These are phyloP conservation scores for Sinohyriopsis cumingii DNA, from an alignment of 2,888 invertebrate species.

Conservation along the genomic window DNA sequence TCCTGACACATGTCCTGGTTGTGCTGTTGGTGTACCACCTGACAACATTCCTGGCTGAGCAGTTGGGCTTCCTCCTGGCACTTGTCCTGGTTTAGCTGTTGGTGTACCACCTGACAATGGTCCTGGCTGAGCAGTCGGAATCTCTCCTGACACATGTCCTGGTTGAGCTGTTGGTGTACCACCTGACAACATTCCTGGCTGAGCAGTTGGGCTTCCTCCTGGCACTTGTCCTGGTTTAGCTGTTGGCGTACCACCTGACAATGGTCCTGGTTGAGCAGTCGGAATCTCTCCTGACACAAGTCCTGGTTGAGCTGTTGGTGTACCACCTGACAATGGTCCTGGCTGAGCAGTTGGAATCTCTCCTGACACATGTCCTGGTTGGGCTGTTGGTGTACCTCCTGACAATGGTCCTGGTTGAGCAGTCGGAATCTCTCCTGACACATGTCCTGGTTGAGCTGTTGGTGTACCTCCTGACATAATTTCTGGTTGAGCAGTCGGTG, in stretches of 20 bases:
- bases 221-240: conserved; percentile 4
- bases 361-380: conserved; percentile 12
- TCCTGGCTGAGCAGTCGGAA: conserved; percentile 12
- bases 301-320: conserved; percentile 22
- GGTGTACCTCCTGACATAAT: conserved; percentile 1
- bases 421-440: conserved; percentile 7
- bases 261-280: conserved; percentile 17
- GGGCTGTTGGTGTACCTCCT: conserved; percentile 1
- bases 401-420: conserved; percentile 9
- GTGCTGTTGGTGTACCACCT: conserved; percentile 2
- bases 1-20: conserved; percentile 12
- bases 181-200: conserved; percentile 13
- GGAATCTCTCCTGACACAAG: conserved; percentile 20
- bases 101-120: conserved; percentile 1
- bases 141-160: conserved; percentile 3
- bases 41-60: conserved; percentile 9
- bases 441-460: conserved; percentile 1
- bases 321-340: conserved; percentile 5
- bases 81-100: conserved; percentile 1
- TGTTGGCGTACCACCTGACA: conserved; percentile 16
- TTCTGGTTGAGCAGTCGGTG: conserved; percentile 3
- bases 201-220: conserved; percentile 21
- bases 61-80: conserved; percentile 4
- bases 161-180: conserved; percentile 10
- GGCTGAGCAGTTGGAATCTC: conserved; percentile 12